Evolutionary conservation across 2,113 vertebrate species (phyloP), one percentile per base, ranked within the genome.

Genomic region (Cryptotis parvus): DNA sequence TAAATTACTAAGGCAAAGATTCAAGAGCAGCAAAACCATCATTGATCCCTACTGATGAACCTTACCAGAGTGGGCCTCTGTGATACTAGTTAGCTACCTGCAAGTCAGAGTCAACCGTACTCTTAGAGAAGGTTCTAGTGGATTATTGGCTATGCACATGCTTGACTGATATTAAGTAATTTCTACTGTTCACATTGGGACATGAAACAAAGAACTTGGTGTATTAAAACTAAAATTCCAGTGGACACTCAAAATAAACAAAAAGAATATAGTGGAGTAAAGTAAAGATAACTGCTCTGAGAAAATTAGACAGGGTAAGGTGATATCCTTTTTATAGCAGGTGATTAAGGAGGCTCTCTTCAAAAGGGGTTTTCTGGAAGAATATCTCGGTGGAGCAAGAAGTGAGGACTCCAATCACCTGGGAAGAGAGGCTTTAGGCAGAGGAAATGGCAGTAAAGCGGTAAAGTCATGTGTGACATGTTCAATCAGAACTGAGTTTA

Each of bases 141-240:
- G 43, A 41, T 5, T 4, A 4, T 7, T 6, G 24, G 8, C 10
- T 18, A 27, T 6, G 15, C 27, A 3, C 10, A 65, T 20, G 0
- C 61, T 74, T 6, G 24, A 74, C 8, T 26, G 74, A 31, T 35
- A 69, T 2, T 4, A 14, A 63, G 2, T 3, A 6, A n/a, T 78
- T 39, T 4, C 6, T 68, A 22, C 14, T 45, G 6, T 39, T 41
- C 8, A 43, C 1, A 31, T 0, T 58, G 24, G 24, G 24, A 3
- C 1, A 27, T 65, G 16, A 72, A 63, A 90, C 0, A 35, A 83
- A 75, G 41, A 35, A 4, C 61, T 49, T 33, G 8, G 14, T 43
- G 27, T 52, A 18, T 20, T 61, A 61, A 72, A 66, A 49, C 26
- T 86, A 49, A 75, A 2, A 68, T 52, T 83, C 43, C 9, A 79